Base-by-base conservation (phyloP, 2,113 vertebrate genomes). In the Macheiramphus alcinus region DNA sequence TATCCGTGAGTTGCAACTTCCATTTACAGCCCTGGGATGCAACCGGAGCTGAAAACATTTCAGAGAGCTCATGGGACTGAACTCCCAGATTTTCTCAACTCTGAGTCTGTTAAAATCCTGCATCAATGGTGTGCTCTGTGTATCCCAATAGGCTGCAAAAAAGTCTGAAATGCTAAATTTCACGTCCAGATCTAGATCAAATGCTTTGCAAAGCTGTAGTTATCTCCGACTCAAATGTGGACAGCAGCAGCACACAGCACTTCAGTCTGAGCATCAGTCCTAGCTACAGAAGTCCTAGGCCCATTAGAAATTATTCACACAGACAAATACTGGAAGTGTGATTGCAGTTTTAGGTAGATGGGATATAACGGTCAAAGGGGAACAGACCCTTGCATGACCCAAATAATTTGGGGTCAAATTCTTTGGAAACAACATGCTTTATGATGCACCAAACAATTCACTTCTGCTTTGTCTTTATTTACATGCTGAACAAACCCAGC, bases 1-100 rank as follows among this genome's bases (percentile, higher is more conserved):
- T 65, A 0, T 6, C 47, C 3, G 0, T 1, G 56, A 85, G 38
- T 43, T 2, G 0, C 42, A 90, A 16, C 36, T 88, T 80, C 23
- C 19, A 43, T 76, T 65, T 65, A 65, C 40, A 80, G 66, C 26
- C 43, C 40, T 9, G 11, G 31, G 43, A 47, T 7, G 11, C 20
- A 75, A 16, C 12, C 1, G 1, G 52, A 52, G 20, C 34, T 16
- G 20, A 74, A 76, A 68, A 43, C 5, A 31, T 59, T 80, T 59
- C 13, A 15, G 58, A 80, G n/a, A 52, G 4, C 10, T 75, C 65
- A 66, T 18, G 73, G 13, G 13, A n/a, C 27, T 31, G 20, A 79
- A 29, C 52, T 38, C 34, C 34, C 19, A 29, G 15, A 43, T 63
- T 43, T 75, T 67, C 36, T 61, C 19, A 59, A 6, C 36, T 80